Evolutionary conservation across 2,113 vertebrate species (phyloP), one percentile per base, ranked within the genome.

Genomic region (Eudorcas thomsonii): DNA sequence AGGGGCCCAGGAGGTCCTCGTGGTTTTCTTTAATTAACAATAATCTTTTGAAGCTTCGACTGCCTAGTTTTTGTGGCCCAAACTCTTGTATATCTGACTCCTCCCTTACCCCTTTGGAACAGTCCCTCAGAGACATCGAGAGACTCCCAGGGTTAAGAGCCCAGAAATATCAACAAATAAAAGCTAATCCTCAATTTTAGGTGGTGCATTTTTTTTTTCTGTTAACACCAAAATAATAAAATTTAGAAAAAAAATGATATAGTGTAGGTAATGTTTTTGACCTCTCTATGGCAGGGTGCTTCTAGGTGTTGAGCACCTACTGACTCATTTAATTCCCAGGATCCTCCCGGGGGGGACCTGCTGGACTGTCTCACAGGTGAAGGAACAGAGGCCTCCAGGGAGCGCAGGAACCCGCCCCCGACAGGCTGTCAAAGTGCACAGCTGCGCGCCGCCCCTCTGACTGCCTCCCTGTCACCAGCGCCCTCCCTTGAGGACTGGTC

Each of bases 391-490:
- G 15, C 12, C 3, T 2, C 1, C 2, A 8, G 45, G 4, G 6
- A 13, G 30, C 16, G 30, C 0, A 3, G 25, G 48, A 8, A 4
- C 6, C 36, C 0, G 0, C 12, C 50, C 45, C 17, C 1, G 0
- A 4, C 17, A 3, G 0, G 36, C 14, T 3, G 9, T 36, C 30
- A 4, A 4, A 16, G 67, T 3, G 6, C 82, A 25, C 16, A 67
- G 25, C 13, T 2, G 50, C 0, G 0, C 9, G 7, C 7, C 25
- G 0, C 0, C 8, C 50, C 30, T 64, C 67, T 14, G 71, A 81
- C 30, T 2, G 3, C 45, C 19, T 23, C 11, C 54, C 26, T 2
- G 7, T 5, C 14, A 17, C 50, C 13, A 11, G 30, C 0, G 1
- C 14, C 7, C 5, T 36, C 3, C 25, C 6, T 4, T 3, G 33